Evolutionary conservation across 2,113 vertebrate genomes (phyloP).

Genomic region (Lagopus leucura): DNA sequence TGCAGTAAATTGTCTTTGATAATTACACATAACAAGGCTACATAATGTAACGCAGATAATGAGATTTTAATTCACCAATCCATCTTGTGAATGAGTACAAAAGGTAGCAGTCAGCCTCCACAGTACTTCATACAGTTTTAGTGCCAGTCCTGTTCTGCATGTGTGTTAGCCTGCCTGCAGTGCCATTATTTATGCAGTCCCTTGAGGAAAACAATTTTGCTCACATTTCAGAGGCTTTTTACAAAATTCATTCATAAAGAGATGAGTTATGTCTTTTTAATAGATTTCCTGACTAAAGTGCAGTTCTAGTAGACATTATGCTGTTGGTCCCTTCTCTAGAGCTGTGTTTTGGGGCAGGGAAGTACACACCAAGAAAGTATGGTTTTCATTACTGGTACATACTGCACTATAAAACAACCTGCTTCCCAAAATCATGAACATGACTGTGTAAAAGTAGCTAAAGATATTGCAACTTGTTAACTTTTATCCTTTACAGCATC

Average conservation of each 20-base stretch:
- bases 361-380: background rate
- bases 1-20: constrained; percentile 57
- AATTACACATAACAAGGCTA: constrained; percentile 53
- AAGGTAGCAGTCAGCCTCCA: constrained; percentile 13
- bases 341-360: background rate
- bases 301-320: background rate
- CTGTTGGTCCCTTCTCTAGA: background rate
- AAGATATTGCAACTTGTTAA: background rate
- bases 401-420: background rate
- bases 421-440: background rate
- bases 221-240: background rate
- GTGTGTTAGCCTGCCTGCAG: background rate
- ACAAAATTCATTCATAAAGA: background rate
- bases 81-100: constrained; percentile 36
- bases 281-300: background rate
- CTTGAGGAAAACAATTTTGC: background rate
- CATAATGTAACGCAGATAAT: constrained; percentile 34
- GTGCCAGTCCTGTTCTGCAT: background rate
- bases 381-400: background rate
- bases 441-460: background rate
- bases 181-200: constrained; percentile 1
- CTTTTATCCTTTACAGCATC: background rate
- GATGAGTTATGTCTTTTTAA: background rate
- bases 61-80: constrained; percentile 66
- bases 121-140: background rate